Evolutionary conservation across 1,140 invertebrate genomes (phyloP).

Genomic region (Megathymus violae): DNA sequence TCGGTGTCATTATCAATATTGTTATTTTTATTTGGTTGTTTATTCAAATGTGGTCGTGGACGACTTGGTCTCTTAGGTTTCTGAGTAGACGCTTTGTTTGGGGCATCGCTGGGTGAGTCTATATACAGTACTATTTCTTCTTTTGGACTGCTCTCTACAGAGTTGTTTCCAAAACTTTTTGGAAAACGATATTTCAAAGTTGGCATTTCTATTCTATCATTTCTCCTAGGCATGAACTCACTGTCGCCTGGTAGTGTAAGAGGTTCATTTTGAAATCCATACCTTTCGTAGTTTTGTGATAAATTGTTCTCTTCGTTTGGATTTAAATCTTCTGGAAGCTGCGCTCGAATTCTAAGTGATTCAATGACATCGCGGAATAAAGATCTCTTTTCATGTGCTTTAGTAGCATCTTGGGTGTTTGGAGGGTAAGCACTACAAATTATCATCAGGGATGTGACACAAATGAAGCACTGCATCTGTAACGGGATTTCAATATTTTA

Average conservation of each 20-base stretch:
- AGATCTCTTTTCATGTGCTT: constrained; percentile 53
- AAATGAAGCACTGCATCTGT: constrained; percentile 78
- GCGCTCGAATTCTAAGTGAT: constrained; percentile 62
- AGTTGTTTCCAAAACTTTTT: constrained; percentile 56
- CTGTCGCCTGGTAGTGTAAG: constrained; percentile 60
- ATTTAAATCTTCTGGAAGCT: constrained; percentile 61
- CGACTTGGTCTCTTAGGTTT: constrained; percentile 60
- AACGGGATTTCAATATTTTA: constrained; percentile 31
- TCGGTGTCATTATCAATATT: constrained; percentile 40
- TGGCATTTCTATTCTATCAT: constrained; percentile 75
- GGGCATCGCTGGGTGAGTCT: constrained; percentile 48
- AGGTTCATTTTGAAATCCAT: constrained; percentile 58
- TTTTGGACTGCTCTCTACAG: constrained; percentile 44
- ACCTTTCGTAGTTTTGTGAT: constrained; percentile 55
- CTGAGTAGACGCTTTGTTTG: constrained; percentile 45
- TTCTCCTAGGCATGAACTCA: constrained; percentile 68
- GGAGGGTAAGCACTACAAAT: constrained; percentile 58
- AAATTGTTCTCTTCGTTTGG: constrained; percentile 68
- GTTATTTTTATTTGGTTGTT: constrained; percentile 49
- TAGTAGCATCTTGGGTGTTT: constrained; percentile 42
- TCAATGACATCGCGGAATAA: constrained; percentile 74
- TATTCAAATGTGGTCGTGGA: constrained; percentile 42
- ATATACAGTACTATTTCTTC: constrained; percentile 67
- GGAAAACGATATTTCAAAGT: constrained; percentile 69
- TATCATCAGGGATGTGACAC: constrained; percentile 70